Conservation (phyloP, 2,888 invertebrate genomes). For the Thalpophila matura region DNA sequence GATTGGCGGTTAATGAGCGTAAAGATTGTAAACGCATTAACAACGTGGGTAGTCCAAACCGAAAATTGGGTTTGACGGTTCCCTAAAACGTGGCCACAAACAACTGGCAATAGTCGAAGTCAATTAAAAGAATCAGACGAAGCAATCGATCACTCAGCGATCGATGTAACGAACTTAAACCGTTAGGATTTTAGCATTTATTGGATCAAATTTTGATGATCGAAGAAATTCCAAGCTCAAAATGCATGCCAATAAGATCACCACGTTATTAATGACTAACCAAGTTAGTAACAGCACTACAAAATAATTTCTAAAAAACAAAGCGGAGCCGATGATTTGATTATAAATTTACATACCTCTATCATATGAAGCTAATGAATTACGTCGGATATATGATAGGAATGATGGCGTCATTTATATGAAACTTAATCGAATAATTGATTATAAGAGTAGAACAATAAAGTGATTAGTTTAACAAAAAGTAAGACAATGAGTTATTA, state of each 20-base stretch:
- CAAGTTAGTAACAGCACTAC: constrained; percentile 63
- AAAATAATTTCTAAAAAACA: constrained; percentile 69
- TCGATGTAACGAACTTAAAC: constrained; percentile 34
- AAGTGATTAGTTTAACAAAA: constrained; percentile 90
- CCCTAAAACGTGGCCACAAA: constrained; percentile 52
- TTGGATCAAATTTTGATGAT: constrained; percentile 40
- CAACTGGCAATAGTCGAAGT: constrained; percentile 53
- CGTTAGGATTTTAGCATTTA: constrained; percentile 52
- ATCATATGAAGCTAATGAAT: constrained; percentile 77
- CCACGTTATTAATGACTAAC: constrained; percentile 70
- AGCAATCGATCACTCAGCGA: constrained; percentile 62
- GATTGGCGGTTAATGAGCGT: constrained; percentile 88
- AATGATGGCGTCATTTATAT: constrained; percentile 83
- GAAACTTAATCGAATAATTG: constrained; percentile 90
- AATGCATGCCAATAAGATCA: constrained; percentile 56
- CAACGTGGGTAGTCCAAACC: constrained; percentile 81
- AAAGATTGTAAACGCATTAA: constrained; percentile 85
- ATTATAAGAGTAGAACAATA: constrained; percentile 89
- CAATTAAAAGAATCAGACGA: constrained; percentile 65
- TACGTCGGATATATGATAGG: constrained; percentile 81
- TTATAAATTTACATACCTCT: constrained; percentile 72
- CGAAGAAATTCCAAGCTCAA: constrained; percentile 22
- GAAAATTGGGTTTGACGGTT: constrained; percentile 60
- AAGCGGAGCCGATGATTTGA: constrained; percentile 68
- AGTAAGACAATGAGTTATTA: constrained; percentile 90